Percentiles rank a stretch among this genome's conserved stretches.
phyloP scores from a whole-genome alignment of 2,888 invertebrate species.

The Mythimna pallens region DNA sequence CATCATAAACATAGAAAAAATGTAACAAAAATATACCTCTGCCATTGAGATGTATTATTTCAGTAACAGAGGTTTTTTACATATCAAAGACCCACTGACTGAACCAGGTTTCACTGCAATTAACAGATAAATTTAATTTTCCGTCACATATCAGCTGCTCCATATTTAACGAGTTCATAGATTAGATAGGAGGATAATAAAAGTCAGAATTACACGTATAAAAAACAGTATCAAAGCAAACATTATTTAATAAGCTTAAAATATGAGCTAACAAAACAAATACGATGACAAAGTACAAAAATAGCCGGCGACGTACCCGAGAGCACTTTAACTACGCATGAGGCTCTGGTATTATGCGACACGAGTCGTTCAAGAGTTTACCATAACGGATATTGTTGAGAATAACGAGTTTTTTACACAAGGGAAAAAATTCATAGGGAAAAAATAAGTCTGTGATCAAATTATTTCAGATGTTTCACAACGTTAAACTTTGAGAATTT shows the following conservation, averaged over 20 bases:
- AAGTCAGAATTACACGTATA: neutral
- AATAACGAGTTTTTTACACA: slow-evolving; percentile 66
- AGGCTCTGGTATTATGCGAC: slow-evolving; percentile 61
- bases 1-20: no score
- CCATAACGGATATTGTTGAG: slow-evolving; percentile 66
- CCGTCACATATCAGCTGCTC: neutral
- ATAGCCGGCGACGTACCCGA: slow-evolving; percentile 48
- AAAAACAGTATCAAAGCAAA: neutral
- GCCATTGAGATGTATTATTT: neutral
- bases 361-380: slow-evolving; percentile 64
- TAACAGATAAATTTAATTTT: no score
- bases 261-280: slow-evolving; percentile 44
- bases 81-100: no score
- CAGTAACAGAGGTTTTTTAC: no score
- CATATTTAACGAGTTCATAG: neutral
- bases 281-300: slow-evolving; percentile 54
- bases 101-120: no score
- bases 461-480: slow-evolving; percentile 48
- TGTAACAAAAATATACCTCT: no score
- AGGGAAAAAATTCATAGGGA: slow-evolving; percentile 49
- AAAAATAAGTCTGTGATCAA: slow-evolving; percentile 58
- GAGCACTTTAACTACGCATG: slow-evolving; percentile 61
- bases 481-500: slow-evolving; percentile 4
- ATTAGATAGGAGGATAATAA: neutral
- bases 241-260: slow-evolving; percentile 11